These are phyloP conservation scores for Stictocephala bisonia DNA, from an alignment of 2,888 invertebrate genomes.

Conservation along the genomic window DNA sequence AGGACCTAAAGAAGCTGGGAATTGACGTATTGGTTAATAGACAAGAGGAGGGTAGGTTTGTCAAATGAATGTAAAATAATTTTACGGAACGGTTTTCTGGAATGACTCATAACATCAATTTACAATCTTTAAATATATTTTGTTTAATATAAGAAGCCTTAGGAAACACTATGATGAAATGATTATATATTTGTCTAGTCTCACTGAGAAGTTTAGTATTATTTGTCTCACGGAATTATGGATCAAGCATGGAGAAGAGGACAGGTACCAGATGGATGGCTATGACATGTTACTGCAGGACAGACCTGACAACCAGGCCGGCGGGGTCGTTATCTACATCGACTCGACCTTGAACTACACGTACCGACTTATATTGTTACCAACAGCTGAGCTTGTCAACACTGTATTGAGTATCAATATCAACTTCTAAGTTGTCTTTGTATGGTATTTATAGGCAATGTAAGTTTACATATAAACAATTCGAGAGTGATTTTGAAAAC, in stretches of 20 bases:
- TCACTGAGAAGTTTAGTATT: neutral
- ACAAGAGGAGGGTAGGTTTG: no score
- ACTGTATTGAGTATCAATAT: neutral
- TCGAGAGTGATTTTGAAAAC: neutral
- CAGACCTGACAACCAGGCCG: neutral
- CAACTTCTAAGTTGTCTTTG: neutral
- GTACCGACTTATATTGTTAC: neutral
- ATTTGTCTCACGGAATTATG: neutral
- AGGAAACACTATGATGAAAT: slow-evolving; percentile 6
- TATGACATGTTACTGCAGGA: neutral
- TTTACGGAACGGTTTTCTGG: no score
- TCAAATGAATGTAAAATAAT: no score
- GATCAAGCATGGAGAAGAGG: neutral
- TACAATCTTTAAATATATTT: no score
- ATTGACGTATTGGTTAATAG: no score
- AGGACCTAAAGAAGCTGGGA: no score
- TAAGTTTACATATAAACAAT: neutral
- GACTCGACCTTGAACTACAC: neutral
- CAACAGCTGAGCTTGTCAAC: neutral
- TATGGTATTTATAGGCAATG: neutral
- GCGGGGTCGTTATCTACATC: neutral
- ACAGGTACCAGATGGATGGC: neutral
- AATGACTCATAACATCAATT: no score
- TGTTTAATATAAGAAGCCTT: slow-evolving; percentile 10
- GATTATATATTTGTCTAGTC: neutral